Evolutionary conservation across 2,797 vertebrate species (phyloP).

Genomic region (Clarias fuscus): DNA sequence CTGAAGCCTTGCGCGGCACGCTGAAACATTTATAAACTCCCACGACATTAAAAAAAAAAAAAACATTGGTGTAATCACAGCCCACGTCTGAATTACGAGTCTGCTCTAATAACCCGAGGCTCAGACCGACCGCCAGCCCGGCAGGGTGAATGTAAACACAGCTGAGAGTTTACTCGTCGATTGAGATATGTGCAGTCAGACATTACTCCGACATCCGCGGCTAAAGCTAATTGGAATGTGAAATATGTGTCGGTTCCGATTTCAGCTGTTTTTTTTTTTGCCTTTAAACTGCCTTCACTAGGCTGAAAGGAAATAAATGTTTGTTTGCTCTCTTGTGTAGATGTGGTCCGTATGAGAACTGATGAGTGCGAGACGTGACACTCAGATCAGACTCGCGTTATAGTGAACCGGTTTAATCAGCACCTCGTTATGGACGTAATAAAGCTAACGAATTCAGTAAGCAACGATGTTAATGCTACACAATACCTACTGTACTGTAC

Average conservation of each 20-base stretch:
- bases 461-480: too few species aligned
- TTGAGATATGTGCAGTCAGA: not conserved
- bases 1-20: not conserved
- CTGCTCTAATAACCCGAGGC: slow-evolving; percentile 6
- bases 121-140: not conserved
- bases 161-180: not conserved
- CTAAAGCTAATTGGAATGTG: not conserved
- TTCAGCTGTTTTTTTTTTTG: not conserved
- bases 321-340: slow-evolving; percentile 9
- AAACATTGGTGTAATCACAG: not conserved
- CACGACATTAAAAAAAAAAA: not conserved
- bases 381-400: not conserved
- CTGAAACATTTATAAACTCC: slow-evolving; percentile 20
- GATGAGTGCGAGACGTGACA: not conserved
- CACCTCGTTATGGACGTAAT: not conserved
- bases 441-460: not conserved
- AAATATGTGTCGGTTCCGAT: slow-evolving; percentile 11
- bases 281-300: slow-evolving; percentile 7
- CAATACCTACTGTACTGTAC: not conserved
- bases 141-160: not conserved
- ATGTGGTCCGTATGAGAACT: not conserved
- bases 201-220: not conserved
- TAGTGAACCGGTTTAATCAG: not conserved
- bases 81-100: not conserved
- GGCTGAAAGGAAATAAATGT: too few species aligned